Evolutionary conservation across 2,888 invertebrate species (phyloP), one percentile per base, ranked within the genome.

Genomic region (Leucoptera coffeella): DNA sequence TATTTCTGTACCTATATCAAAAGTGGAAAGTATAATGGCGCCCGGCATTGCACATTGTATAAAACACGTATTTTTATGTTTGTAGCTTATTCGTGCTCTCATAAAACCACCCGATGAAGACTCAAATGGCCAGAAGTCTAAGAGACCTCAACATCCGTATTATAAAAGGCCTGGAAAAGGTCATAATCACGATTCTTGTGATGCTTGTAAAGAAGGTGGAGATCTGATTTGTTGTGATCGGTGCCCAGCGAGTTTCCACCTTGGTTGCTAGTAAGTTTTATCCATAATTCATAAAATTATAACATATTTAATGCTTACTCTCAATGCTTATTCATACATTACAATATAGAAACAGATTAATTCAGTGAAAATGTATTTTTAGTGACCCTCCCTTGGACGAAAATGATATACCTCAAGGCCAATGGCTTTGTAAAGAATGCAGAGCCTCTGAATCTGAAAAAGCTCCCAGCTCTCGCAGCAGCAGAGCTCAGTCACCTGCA

Each of bases 161-260:
- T 89, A 84, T 45, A 85, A 86, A 50, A 72, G 87, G 32, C 87
- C 88, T 35, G 89, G 88, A n/a, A 81, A 85, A 43, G 88, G 88
- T 5, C 89, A 88, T 46, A 94, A 94, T 59, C 89, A 86, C 48
- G 94, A 95, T 48, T 83, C 82, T 36, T 96, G 96, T 50, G 93
- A 94, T 64, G 87, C 91, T 28, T 96, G 96, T 52, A 80, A 84
- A 28, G 95, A 95, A 69, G 93, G 93, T 15, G 95, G 96, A 3
- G 92, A 93, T 55, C 69, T 97, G 19, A 81, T 97, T 30, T 95
- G 94, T 57, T 97, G 96, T 53, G 95, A 96, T 56, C 83, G 85
- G 35, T 97, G 96, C 44, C 93, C 94, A 2, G 90, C 92, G 15
- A 92, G 94, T 34, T 97, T 96, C 61, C 96, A 97, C 67, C 74